Percentiles rank a stretch among this genome's conserved stretches.
Conservation (phyloP, 2,888 invertebrate genomes). For the Eugnorisma glareosa region DNA sequence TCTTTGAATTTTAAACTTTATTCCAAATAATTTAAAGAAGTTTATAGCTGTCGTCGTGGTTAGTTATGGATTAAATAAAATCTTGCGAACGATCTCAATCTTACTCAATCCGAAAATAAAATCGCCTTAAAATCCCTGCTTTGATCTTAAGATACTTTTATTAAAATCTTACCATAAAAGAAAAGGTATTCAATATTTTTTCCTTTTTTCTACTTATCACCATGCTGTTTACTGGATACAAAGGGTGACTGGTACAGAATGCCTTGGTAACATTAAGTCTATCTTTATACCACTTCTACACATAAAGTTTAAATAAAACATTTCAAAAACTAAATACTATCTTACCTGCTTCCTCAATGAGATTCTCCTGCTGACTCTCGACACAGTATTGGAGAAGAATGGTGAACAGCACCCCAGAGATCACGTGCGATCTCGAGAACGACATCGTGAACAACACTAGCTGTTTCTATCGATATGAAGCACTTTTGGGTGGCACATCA, state of each 20-base stretch:
- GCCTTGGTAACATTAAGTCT: not conserved
- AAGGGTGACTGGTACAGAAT: not conserved
- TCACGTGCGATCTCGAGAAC: slow-evolving; percentile 74
- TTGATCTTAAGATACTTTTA: not conserved
- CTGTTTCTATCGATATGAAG: slow-evolving; percentile 69
- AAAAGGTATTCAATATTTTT: not conserved
- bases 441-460: slow-evolving; percentile 74
- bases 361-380: slow-evolving; percentile 83
- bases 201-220: not conserved
- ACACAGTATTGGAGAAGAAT: slow-evolving; percentile 81
- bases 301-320: not conserved
- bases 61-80: not conserved
- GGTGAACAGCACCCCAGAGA: slow-evolving; percentile 76
- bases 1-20: not conserved
- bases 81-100: not conserved
- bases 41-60: not conserved
- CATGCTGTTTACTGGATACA: not conserved
- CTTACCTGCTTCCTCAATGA: slow-evolving; percentile 86
- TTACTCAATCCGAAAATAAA: slow-evolving; percentile 2
- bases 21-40: not conserved
- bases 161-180: slow-evolving; percentile 5
- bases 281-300: not conserved
- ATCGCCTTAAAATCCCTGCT: slow-evolving; percentile 6
- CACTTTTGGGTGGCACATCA: slow-evolving; percentile 71
- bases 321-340: not conserved